Base-by-base conservation (phyloP, 2,888 invertebrate genomes). In the Hofmannophila pseudospretella region DNA sequence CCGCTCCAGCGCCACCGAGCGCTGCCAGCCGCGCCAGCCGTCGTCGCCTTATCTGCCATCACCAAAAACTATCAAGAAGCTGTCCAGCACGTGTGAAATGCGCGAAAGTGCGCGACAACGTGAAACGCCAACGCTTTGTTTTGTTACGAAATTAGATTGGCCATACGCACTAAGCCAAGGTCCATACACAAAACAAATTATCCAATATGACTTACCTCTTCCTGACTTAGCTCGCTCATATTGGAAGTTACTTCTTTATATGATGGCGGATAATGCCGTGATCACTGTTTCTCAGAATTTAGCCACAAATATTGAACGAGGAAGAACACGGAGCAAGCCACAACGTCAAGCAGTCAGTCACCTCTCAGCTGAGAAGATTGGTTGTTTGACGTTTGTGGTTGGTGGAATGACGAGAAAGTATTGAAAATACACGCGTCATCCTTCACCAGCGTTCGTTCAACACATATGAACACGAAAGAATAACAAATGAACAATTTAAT, bases 161-260 rank as follows among this genome's bases (percentile, higher is more conserved):
- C 77, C 75, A 79, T 78, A 78, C 77, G 81, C 73, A 76, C 69
- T 70, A 78, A 64, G 62, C 67, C 71, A 72, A 71, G 69, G 66
- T 67, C 67, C 75, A 73, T 76, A 68, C 68, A 75, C 71, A 72
- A 73, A 74, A 71, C 67, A 71, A 67, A 66, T 31, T 37, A 34
- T 34, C 10, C 60, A 64, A 58, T 51, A n/a, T 47, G 47, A 88
- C 91, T 90, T 87, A 94, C 96, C 93, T 96, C 96, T 85, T 96
- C 96, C 77, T 94, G 94, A 70, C 92, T 94, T 58, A 96, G 88
- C 89, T 96, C 95, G 86, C 94, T 94, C 94, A 94, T 94, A 53
- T 51, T 75, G 64, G 54, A 54, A 49, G 47, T 48, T 57, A 50
- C 48, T 54, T 64, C 49, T 58, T 58, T 57, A 48, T 48, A 54